These are phyloP conservation scores for Plebejus argus DNA, from an alignment of 2,888 invertebrate species.

Conservation along the genomic window DNA sequence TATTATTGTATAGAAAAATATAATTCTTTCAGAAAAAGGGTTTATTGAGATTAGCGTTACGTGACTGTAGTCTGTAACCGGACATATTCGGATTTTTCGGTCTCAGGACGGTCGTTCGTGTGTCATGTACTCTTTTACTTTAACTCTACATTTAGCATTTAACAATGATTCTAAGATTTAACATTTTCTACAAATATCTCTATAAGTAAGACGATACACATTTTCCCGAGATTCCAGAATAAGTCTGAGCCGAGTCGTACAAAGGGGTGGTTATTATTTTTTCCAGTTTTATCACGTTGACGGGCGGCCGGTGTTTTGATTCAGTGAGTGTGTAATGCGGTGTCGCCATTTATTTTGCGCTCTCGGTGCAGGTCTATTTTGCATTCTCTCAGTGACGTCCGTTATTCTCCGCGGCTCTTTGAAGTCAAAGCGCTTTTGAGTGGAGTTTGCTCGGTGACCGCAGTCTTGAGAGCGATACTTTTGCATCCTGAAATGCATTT, in stretches of 20 bases:
- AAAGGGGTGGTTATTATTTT: conserved; percentile 66
- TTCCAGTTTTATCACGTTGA: conserved; percentile 77
- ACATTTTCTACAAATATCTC: neutral
- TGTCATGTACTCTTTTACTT: no score
- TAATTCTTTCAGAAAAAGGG: no score
- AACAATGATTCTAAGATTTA: neutral
- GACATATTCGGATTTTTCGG: no score
- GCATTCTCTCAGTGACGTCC: conserved; percentile 69
- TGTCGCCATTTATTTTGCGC: conserved; percentile 79
- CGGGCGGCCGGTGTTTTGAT: conserved; percentile 77
- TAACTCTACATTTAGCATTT: no score
- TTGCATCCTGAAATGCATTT: conserved; percentile 50
- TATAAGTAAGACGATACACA: neutral
- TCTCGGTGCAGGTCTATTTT: conserved; percentile 70
- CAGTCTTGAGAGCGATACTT: conserved; percentile 68
- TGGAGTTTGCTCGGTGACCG: conserved; percentile 64
- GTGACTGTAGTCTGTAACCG: no score
- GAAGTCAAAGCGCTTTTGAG: conserved; percentile 78
- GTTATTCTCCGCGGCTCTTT: conserved; percentile 70
- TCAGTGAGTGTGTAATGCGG: conserved; percentile 78
- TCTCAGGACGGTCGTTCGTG: no score
- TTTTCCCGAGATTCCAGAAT: conserved; percentile 65
- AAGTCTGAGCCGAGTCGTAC: conserved; percentile 58
- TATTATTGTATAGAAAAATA: no score
- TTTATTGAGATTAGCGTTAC: no score